phyloP scores from a whole-genome alignment of 2,797 vertebrate genomes.

The Fundulus diaphanus region DNA sequence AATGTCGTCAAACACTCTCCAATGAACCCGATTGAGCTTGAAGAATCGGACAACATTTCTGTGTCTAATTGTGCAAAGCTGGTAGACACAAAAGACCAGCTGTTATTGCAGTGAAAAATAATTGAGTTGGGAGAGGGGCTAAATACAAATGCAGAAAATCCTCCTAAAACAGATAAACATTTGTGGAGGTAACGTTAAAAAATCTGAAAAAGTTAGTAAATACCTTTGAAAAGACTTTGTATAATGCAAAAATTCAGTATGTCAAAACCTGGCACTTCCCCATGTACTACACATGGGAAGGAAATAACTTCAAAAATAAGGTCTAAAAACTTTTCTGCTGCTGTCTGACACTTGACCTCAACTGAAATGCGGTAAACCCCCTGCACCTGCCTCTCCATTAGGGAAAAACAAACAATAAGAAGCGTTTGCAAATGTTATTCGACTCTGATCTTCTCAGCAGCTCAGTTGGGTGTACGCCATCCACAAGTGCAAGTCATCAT shows the following conservation, averaged over 20 bases:
- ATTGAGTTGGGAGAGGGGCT: neutral
- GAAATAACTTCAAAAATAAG: conserved; percentile 27
- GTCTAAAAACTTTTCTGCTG: conserved; percentile 22
- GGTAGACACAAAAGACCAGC: neutral
- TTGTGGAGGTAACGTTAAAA: neutral
- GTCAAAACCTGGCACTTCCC: neutral
- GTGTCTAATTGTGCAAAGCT: neutral
- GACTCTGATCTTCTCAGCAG: conserved; percentile 70
- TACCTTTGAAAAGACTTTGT: neutral
- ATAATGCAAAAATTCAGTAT: neutral
- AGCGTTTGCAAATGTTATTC: conserved; percentile 69
- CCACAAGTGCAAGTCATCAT: conserved; percentile 70
- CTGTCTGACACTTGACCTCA: conserved; percentile 51
- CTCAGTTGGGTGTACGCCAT: conserved; percentile 66
- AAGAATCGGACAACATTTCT: neutral
- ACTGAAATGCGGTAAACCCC: conserved; percentile 50
- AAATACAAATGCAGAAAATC: neutral
- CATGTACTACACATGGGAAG: neutral
- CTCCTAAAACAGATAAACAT: neutral
- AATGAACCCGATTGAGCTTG: neutral
- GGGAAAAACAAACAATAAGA: conserved; percentile 65
- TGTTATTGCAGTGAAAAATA: neutral
- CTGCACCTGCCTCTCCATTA: conserved; percentile 52
- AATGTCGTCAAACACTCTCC: neutral
- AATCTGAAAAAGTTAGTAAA: neutral